Evolutionary conservation across 2,888 invertebrate species (phyloP), one percentile per base, ranked within the genome.

Genomic region (Dasysyrphus tricinctus): DNA sequence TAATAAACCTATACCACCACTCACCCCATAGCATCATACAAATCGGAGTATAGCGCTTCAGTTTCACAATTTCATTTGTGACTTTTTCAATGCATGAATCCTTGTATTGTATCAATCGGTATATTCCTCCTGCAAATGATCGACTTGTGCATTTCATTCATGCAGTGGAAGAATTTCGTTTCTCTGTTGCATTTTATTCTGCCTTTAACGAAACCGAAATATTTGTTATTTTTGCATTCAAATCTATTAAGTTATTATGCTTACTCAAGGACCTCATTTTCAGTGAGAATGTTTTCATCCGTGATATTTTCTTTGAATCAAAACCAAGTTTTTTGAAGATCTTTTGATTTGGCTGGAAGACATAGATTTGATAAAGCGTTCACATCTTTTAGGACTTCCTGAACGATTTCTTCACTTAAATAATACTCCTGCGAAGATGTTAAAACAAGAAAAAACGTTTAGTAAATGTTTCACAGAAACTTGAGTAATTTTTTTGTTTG

Each of bases 281-380:
- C 91, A 1, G 89, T 90, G 9, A 92, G 88, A 56, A 92, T 91
- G 79, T 93, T 93, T 0, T 88, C 89, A n/a, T n/a, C n/a, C n/a
- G n/a, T n/a, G n/a, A n/a, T n/a, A n/a, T n/a, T n/a, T n/a, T n/a
- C n/a, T n/a, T n/a, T n/a, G n/a, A n/a, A n/a, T n/a, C n/a, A n/a
- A n/a, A n/a, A n/a, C n/a, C n/a, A n/a, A n/a, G n/a, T n/a, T n/a
- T n/a, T n/a, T n/a, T n/a, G n/a, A n/a, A n/a, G n/a, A n/a, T n/a
- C n/a, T n/a, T n/a, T n/a, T n/a, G n/a, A n/a, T n/a, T n/a, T n/a
- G n/a, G n/a, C n/a, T n/a, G n/a, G n/a, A n/a, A n/a, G n/a, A n/a
- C n/a, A n/a, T n/a, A n/a, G n/a, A n/a, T n/a, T n/a, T n/a, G n/a
- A n/a, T n/a, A n/a, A n/a, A n/a, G n/a, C n/a, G n/a, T n/a, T n/a